phyloP scores from a whole-genome alignment of 92 coral and sea anemone genomes.

The Parazoanthus darwini region DNA sequence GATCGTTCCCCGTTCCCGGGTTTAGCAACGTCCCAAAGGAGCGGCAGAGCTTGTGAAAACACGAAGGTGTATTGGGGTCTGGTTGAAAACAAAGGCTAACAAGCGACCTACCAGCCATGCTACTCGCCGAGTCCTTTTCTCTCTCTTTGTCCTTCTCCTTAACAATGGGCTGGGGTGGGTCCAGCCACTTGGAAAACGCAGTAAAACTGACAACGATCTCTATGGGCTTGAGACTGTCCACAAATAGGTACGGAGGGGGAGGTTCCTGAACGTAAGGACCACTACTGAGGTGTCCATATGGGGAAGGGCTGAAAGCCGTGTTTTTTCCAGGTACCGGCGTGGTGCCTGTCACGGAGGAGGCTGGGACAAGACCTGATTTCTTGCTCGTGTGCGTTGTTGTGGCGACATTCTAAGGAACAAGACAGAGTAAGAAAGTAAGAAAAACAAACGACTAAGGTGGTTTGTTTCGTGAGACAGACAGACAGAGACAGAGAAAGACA shows the following conservation, averaged over 20 bases:
- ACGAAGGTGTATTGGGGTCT: not conserved
- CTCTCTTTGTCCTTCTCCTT: constrained; percentile 82
- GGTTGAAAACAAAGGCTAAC: not conserved
- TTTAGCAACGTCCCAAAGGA: too few species aligned
- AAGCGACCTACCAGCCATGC: constrained; percentile 58
- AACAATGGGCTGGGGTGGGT: constrained; percentile 89
- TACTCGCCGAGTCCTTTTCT: constrained; percentile 74
- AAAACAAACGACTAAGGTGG: too few species aligned
- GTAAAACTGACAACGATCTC: constrained; percentile 90
- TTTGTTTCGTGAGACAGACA: not conserved
- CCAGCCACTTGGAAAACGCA: constrained; percentile 89
- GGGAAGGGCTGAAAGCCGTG: constrained; percentile 84
- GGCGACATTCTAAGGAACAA: constrained; percentile 71
- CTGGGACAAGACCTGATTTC: constrained; percentile 87
- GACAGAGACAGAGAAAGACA: too few species aligned
- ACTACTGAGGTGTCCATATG: constrained; percentile 71
- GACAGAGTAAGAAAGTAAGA: too few species aligned
- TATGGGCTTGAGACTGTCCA: constrained; percentile 86
- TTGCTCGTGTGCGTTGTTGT: constrained; percentile 74
- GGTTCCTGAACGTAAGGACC: constrained; percentile 71
- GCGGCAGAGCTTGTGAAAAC: not conserved
- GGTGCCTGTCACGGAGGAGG: constrained; percentile 86
- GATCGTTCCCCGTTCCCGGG: too few species aligned
- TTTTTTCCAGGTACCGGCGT: constrained; percentile 83
- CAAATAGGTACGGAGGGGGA: constrained; percentile 94